Conservation (phyloP, 2,113 vertebrate genomes). For the Amphiprion percula region DNA sequence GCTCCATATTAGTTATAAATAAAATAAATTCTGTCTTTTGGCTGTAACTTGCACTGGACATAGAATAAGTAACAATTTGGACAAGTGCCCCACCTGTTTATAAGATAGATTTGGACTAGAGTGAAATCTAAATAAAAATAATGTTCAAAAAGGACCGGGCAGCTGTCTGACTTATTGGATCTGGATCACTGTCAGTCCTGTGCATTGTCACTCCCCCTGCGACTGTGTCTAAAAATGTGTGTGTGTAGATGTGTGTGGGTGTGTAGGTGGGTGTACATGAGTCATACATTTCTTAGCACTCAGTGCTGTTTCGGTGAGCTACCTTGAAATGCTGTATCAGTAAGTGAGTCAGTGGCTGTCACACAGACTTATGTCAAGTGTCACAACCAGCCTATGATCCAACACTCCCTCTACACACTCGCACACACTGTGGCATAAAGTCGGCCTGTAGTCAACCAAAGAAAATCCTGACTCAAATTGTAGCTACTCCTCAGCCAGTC, state of each 20-base stretch:
- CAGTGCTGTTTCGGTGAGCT: conserved; percentile 27
- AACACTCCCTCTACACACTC: neutral
- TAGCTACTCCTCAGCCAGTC: too few relatives aligned
- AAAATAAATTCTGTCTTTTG: too few relatives aligned
- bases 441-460: too few relatives aligned
- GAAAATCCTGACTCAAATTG: too few relatives aligned
- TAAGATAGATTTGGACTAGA: too few relatives aligned
- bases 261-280: neutral
- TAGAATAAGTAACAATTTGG: neutral
- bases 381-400: conserved; percentile 60
- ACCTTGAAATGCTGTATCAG: conserved; percentile 57
- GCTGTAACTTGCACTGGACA: neutral
- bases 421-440: too few relatives aligned
- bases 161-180: conserved; percentile 1
- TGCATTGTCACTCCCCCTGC: neutral
- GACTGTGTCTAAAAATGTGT: neutral
- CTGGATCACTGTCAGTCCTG: conserved; percentile 20
- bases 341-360: conserved; percentile 61
- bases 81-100: too few relatives aligned
- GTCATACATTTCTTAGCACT: conserved; percentile 17
- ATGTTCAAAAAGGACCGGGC: neutral
- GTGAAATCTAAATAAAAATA: too few relatives aligned
- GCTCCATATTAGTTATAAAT: too few relatives aligned
- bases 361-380: conserved; percentile 57
- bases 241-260: conserved; percentile 4